Evolutionary conservation across 2,888 invertebrate genomes (phyloP), one percentile per base, ranked within the genome.

Genomic region (Limnephilus rhombicus): DNA sequence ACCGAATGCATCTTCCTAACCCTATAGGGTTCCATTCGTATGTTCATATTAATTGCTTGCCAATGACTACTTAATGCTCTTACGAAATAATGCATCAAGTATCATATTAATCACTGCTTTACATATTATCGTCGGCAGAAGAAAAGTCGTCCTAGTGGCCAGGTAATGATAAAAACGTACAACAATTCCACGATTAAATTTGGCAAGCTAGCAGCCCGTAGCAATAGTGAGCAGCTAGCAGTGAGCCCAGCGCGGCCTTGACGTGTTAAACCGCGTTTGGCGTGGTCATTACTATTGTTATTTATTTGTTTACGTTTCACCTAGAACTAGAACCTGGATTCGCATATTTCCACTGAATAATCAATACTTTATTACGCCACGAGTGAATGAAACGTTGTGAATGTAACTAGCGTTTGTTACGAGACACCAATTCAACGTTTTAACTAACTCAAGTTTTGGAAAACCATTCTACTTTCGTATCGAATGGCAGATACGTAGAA

Each of bases 291-390:
- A 45, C 80, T 34, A 88, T 80, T 31, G 68, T 80, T 88, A 80
- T 89, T 80, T 80, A 80, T 89, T 89, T 89, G 88, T 89, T 89
- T 80, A 89, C 88, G 80, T 80, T 88, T 88, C 80, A 37, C 88
- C 68, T 68, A 68, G 68, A 68, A 68, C 68, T 68, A 68, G 68
- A 24, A 68, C 68, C 68, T 88, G 34, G 80, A 68, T 89, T 89
- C 88, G 80, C 80, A 89, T 37, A 80, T 80, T 87, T 83, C 29
- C 68, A 9, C 80, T 37, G 37, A 80, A 89, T 34, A 89, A 89
- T 89, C 88, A 89, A 89, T 89, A 89, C 80, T 37, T 45, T 80
- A 34, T 89, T 89, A 41, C 80, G 80, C 18, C 3, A 89, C 80
- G 80, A 80, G 88, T 80, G 80, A 89, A 88, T 88, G 88, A 37